Evolutionary conservation across 35 echinoderm and acorn worm genomes (phyloP).

Genomic region (Patiria miniata): DNA sequence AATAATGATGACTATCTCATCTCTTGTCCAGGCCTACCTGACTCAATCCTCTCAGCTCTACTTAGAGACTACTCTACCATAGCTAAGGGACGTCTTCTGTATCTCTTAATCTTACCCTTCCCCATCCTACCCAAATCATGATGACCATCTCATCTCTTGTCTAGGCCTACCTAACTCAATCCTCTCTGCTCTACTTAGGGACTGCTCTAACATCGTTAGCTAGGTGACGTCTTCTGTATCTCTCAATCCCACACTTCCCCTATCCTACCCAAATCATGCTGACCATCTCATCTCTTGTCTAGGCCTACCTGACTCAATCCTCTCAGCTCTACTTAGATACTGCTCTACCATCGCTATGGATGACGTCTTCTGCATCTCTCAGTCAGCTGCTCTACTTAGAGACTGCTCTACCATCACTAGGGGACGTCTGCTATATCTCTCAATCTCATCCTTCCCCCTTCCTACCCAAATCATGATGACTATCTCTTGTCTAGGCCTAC

Average conservation of each 20-base stretch:
- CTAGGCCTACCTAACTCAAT: constrained; percentile 89
- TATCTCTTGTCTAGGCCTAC: too few relatives aligned
- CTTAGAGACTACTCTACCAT: constrained; percentile 89
- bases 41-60: too few relatives aligned
- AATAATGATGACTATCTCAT: too few relatives aligned
- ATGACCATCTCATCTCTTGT: too few relatives aligned
- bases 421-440: constrained; percentile 87
- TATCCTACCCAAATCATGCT: too few relatives aligned
- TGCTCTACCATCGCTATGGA: constrained; percentile 86
- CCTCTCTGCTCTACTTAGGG: constrained; percentile 91
- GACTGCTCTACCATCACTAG: constrained; percentile 85
- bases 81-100: constrained; percentile 89
- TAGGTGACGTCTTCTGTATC: constrained; percentile 94
- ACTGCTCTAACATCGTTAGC: constrained; percentile 84
- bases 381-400: too few relatives aligned
- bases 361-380: constrained; percentile 91
- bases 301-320: constrained; percentile 94
- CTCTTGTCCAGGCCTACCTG: constrained; percentile 41
- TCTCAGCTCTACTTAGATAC: constrained; percentile 97
- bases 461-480: constrained; percentile 76
- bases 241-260: too few relatives aligned
- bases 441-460: constrained; percentile 87
- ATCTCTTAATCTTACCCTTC: constrained; percentile 84
- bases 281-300: too few relatives aligned
- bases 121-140: too few relatives aligned